phyloP scores from a whole-genome alignment of 2,888 invertebrate genomes.

The Conops quadrifasciatus region DNA sequence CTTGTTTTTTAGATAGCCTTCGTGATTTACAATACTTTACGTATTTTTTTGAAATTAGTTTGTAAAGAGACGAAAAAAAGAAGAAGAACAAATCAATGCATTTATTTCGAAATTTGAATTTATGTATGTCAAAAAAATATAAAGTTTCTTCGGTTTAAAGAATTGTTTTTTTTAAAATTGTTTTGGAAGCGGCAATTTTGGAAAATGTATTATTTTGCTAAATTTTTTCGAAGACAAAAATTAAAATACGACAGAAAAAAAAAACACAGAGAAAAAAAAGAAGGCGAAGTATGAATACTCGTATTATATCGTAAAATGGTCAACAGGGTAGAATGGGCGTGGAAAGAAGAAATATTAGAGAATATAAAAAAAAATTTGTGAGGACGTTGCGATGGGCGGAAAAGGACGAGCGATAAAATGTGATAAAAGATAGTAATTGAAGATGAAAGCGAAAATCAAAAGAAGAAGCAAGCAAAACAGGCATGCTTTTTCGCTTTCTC shows the following conservation, averaged over 20 bases:
- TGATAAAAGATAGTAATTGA: constrained; percentile 8
- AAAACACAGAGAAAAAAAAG: too few species aligned
- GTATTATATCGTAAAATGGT: too few species aligned
- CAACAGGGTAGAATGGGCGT: too few species aligned
- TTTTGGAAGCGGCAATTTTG: too few species aligned
- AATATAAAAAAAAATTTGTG: not conserved
- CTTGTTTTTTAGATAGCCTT: not conserved
- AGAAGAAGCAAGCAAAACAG: constrained; percentile 5
- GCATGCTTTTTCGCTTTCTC: not conserved
- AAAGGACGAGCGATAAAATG: not conserved
- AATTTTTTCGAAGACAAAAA: too few species aligned
- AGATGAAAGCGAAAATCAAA: not conserved
- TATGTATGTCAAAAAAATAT: too few species aligned
- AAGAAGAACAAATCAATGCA: not conserved
- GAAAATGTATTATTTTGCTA: too few species aligned
- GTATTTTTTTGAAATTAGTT: not conserved
- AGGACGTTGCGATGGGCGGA: not conserved
- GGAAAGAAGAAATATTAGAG: not conserved
- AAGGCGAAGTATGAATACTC: too few species aligned
- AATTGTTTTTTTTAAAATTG: too few species aligned
- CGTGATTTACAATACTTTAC: not conserved
- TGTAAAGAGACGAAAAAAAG: not conserved
- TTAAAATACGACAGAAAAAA: not conserved
- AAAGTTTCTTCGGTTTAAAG: too few species aligned
- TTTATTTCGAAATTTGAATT: not conserved